Percentiles rank a stretch among this genome's conserved stretches.
These are phyloP conservation scores for Ditylenchus dipsaci DNA, from an alignment of 1,140 invertebrate species.

Conservation along the genomic window DNA sequence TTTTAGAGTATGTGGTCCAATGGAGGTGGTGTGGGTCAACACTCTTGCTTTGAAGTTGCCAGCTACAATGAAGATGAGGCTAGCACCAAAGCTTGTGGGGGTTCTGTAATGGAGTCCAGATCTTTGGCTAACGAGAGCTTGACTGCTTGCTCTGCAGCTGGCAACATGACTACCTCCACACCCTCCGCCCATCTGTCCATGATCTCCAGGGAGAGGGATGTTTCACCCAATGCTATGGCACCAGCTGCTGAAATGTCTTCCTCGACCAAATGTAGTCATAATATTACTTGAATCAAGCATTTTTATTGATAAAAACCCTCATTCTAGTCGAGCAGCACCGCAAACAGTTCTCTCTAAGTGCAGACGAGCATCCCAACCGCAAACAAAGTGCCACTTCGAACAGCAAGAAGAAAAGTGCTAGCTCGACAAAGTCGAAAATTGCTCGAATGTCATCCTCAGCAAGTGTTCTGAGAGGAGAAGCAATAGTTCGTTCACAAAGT, in stretches of 20 bases:
- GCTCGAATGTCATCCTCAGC: neutral
- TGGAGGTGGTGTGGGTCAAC: conserved; percentile 12
- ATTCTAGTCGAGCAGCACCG: neutral
- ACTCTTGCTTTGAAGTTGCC: neutral
- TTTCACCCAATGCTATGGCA: neutral
- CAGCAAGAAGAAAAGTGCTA: neutral
- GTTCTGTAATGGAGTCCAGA: conserved; percentile 4
- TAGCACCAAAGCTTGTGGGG: conserved; percentile 3
- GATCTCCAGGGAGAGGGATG: neutral
- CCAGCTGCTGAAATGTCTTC: neutral
- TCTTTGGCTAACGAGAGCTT: neutral
- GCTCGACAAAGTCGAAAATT: neutral
- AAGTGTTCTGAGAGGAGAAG: neutral
- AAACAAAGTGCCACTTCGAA: neutral
- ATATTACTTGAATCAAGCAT: too few relatives aligned
- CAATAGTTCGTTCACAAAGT: neutral
- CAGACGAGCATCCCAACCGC: neutral
- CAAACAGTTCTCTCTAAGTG: neutral
- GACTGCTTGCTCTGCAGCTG: neutral
- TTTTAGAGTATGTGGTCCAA: conserved; percentile 48
- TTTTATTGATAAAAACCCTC: too few relatives aligned
- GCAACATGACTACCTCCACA: neutral
- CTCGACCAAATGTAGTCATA: neutral
- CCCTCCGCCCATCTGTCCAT: neutral
- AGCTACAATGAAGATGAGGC: conserved; percentile 10